Evolutionary conservation across 2,797 vertebrate genomes (phyloP).

Genomic region (Hapalemur alaotrensis): DNA sequence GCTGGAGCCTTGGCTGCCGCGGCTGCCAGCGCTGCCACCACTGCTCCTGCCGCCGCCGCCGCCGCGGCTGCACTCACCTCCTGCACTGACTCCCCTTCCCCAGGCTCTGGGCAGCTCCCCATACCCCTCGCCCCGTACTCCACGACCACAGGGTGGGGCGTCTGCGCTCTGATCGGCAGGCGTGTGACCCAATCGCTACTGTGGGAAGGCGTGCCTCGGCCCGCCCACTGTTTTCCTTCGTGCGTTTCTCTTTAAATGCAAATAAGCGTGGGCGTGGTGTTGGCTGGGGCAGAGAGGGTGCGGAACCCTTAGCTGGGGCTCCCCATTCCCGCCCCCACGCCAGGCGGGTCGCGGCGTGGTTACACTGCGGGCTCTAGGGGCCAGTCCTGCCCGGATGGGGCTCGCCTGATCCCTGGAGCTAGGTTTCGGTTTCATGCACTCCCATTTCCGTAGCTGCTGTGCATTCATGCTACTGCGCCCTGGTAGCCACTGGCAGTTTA

Average conservation of each 20-base stretch:
- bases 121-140: slow-evolving; percentile 16
- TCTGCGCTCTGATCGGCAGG: slow-evolving; percentile 52
- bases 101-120: slow-evolving; percentile 45
- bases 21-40: neutral
- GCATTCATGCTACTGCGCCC: neutral
- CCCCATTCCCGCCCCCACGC: neutral
- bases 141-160: slow-evolving; percentile 47
- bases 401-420: neutral
- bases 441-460: neutral
- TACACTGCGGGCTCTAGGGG: neutral
- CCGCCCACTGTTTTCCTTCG: slow-evolving; percentile 48
- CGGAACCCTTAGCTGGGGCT: neutral
- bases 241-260: slow-evolving; percentile 77
- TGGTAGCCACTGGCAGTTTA: neutral
- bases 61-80: slow-evolving; percentile 17
- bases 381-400: neutral
- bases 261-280: slow-evolving; percentile 53
- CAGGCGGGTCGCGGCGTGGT: neutral
- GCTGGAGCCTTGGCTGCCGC: neutral
- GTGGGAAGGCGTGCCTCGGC: slow-evolving; percentile 8
- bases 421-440: slow-evolving; percentile 63
- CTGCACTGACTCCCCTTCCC: slow-evolving; percentile 26
- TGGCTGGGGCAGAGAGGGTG: neutral
- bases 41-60: neutral
- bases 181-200: slow-evolving; percentile 27